phyloP scores from a whole-genome alignment of 1,140 invertebrate genomes.

The Scaptomyza montana region DNA sequence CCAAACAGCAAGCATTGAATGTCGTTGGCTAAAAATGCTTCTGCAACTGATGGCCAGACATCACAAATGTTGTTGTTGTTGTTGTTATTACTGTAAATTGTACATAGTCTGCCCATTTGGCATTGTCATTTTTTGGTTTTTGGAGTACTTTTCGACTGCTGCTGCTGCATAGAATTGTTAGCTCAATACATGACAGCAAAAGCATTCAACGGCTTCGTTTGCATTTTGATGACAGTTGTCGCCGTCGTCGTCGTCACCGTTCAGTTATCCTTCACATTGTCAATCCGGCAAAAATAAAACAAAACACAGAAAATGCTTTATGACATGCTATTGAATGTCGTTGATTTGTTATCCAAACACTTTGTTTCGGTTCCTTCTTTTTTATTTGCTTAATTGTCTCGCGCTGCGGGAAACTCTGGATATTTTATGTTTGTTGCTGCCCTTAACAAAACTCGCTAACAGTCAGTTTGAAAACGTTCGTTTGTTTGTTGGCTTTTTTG shows the following conservation, averaged over 20 bases:
- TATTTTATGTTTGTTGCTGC: constrained; percentile 54
- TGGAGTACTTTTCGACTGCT: constrained; percentile 44
- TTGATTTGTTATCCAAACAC: constrained; percentile 67
- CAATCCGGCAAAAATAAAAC: constrained; percentile 13
- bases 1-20: constrained; percentile 59
- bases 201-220: constrained; percentile 74
- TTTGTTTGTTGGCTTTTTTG: neutral
- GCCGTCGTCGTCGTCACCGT: neutral
- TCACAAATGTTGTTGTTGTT: constrained; percentile 50
- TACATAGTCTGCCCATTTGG: constrained; percentile 32
- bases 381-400: constrained; percentile 57
- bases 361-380: constrained; percentile 23
- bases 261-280: constrained; percentile 35
- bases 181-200: constrained; percentile 54
- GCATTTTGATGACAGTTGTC: constrained; percentile 79
- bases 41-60: constrained; percentile 76
- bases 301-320: constrained; percentile 60
- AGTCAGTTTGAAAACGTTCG: constrained; percentile 22
- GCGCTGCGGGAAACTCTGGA: constrained; percentile 19
- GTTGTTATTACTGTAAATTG: constrained; percentile 51
- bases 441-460: constrained; percentile 22
- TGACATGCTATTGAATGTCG: constrained; percentile 78
- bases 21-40: constrained; percentile 5
- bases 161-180: constrained; percentile 39
- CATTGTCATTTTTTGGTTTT: constrained; percentile 25